Percentiles rank a stretch among this genome's conserved stretches.
Conservation (phyloP, 2,888 invertebrate genomes). For the Dendrolimus pini region DNA sequence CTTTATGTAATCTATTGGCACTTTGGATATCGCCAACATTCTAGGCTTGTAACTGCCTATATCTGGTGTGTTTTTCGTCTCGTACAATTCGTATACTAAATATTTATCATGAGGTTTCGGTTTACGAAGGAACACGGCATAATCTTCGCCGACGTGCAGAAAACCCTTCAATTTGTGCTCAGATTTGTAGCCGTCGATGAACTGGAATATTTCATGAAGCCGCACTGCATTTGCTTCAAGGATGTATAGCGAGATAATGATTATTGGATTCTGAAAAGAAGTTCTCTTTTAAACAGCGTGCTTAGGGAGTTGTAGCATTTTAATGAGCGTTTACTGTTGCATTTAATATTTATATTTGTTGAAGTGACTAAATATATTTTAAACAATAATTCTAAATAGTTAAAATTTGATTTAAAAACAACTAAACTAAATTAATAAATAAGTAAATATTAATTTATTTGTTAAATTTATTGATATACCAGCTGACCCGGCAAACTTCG, state of each 20-base stretch:
- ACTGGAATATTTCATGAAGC: constrained; percentile 54
- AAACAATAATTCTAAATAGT: no score
- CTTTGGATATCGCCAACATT: constrained; percentile 49
- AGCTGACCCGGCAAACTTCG: no score
- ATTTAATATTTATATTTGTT: no score
- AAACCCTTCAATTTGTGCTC: constrained; percentile 46
- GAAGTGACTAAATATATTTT: no score
- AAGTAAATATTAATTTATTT: no score
- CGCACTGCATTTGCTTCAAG: constrained; percentile 30
- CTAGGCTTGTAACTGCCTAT: constrained; percentile 34
- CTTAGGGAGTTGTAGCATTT: background rate
- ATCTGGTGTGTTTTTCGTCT: constrained; percentile 41
- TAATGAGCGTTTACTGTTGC: no score
- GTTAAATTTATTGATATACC: no score
- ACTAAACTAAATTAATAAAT: no score
- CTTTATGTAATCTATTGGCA: constrained; percentile 51
- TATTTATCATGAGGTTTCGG: constrained; percentile 50
- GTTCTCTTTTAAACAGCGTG: background rate
- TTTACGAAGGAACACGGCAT: constrained; percentile 43
- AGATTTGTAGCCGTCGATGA: constrained; percentile 48
- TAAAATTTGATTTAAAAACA: no score
- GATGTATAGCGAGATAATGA: constrained; percentile 17
- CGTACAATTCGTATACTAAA: constrained; percentile 54
- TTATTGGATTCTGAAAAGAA: constrained; percentile 27
- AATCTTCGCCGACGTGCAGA: constrained; percentile 56